Base-by-base conservation (phyloP, 1,140 invertebrate genomes). In the Tetragonula clypearis region DNA sequence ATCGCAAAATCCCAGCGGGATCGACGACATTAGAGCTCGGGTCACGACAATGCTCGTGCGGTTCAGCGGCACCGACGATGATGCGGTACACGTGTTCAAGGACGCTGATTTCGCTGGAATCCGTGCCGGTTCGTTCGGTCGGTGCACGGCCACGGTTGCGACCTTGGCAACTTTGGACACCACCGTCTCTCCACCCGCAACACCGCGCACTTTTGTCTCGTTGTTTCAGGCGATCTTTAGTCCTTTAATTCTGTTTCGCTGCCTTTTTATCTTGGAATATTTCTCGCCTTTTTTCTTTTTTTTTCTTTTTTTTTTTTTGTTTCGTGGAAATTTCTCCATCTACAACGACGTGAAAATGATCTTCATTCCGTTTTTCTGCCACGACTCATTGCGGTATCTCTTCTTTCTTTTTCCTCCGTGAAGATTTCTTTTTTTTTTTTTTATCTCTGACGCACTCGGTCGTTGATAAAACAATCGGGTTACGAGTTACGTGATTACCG, bases 1-100 rank as follows among this genome's bases (percentile, higher is more conserved):
- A 74, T 49, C 77, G 83, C 69, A 71, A 75, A 85, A 81, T 85
- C 79, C 71, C 79, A 60, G 35, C 60, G 79, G 84, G 84, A 85
- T 81, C 84, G 84, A 69, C 78, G 79, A 85, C 79, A 85, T 85
- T 85, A 81, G 84, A 85, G 84, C 84, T 74, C 78, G 84, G 84
- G 82, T 84, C 82, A 84, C 82, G 82, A 84, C 82, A 79, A 72
- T 72, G 82, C 76, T 79, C 82, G 82, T 84, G 82, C 76, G 76
- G 82, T 84, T 84, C 82, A 84, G 21, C 23, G n/a, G 82, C 82
- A 58, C 35, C 78, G 53, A 9, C 71, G 84, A 85, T 75, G 71
- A 81, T 79, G 79, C 69, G 78, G 71, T 85, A 75, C 84, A 81
- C 78, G 84, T 79, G 79, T 74, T 74, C 84, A 81, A 85, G 84